Conservation (phyloP, 2,888 invertebrate genomes). For the Xiphydria camelus region DNA sequence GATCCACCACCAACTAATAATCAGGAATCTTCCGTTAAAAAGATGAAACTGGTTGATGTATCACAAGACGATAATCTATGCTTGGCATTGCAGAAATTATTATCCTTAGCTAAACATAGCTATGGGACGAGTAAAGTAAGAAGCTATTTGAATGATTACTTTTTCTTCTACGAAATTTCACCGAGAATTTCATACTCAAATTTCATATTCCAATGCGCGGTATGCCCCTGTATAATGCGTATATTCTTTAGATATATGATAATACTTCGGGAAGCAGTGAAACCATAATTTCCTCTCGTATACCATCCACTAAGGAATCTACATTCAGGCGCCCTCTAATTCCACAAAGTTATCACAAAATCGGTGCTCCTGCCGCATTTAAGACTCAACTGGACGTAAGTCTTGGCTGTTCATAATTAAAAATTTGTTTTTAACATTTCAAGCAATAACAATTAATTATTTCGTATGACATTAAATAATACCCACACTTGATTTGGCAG, state of each 20-base stretch:
- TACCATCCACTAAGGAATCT: slow-evolving; percentile 51
- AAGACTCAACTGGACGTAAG: slow-evolving; percentile 60
- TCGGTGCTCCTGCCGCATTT: slow-evolving; percentile 53
- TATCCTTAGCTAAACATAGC: slow-evolving; percentile 58
- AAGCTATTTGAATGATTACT: slow-evolving; percentile 4
- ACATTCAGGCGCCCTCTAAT: slow-evolving; percentile 52
- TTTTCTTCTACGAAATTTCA: slow-evolving; percentile 2
- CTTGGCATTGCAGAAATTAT: slow-evolving; percentile 53
- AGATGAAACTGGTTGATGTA: slow-evolving; percentile 16
- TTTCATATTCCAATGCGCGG: background rate
- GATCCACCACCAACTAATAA: slow-evolving; percentile 57
- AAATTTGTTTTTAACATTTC: background rate
- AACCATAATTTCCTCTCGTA: slow-evolving; percentile 52
- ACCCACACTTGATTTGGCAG: slow-evolving; percentile 61
- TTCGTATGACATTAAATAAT: slow-evolving; percentile 4
- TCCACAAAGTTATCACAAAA: slow-evolving; percentile 51
- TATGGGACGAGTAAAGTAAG: slow-evolving; percentile 56
- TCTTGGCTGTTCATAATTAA: slow-evolving; percentile 7
- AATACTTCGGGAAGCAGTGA: slow-evolving; percentile 51
- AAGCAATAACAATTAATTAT: background rate
- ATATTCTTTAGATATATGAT: slow-evolving; percentile 42
- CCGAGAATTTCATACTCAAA: background rate
- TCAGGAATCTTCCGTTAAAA: slow-evolving; percentile 17
- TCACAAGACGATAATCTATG: slow-evolving; percentile 43
- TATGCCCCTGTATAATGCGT: background rate